These are phyloP conservation scores for Cochlearius cochlearius DNA, from an alignment of 2,113 vertebrate species.

Conservation along the genomic window DNA sequence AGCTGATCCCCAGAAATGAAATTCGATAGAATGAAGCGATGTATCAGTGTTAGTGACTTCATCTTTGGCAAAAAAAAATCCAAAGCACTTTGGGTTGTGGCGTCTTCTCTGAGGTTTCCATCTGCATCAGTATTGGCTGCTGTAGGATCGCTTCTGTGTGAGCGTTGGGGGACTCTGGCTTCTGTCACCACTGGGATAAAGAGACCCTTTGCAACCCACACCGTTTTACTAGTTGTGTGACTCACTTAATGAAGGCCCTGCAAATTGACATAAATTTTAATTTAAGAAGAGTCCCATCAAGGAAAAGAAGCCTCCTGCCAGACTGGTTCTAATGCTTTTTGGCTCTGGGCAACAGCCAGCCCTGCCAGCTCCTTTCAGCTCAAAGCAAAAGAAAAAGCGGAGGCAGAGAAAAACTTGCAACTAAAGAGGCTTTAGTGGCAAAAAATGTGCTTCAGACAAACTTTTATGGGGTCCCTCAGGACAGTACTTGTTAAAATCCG, in stretches of 20 bases:
- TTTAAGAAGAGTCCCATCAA: not conserved
- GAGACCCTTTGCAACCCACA: constrained; percentile 12
- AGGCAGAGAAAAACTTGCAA: not conserved
- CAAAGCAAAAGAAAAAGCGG: not conserved
- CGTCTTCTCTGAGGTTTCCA: not conserved
- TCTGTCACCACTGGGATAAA: constrained; percentile 47
- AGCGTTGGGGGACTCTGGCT: not conserved
- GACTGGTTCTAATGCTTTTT: not conserved
- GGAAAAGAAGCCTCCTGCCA: constrained; percentile 14
- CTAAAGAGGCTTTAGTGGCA: not conserved
- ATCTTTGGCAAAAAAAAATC: not conserved
- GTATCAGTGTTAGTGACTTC: not conserved
- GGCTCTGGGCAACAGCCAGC: not conserved
- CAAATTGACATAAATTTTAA: constrained; percentile 40
- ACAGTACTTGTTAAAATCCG: not conserved
- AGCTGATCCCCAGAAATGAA: not conserved
- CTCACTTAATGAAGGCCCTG: constrained; percentile 42
- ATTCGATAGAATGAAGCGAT: not conserved
- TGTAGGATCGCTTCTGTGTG: not conserved
- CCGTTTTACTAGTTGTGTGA: constrained; percentile 19
- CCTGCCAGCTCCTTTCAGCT: not conserved
- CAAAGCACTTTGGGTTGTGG: not conserved
- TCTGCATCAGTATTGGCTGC: not conserved
- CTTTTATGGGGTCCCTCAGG: not conserved
- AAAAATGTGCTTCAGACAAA: not conserved